phyloP scores from a whole-genome alignment of 2,888 invertebrate species.

The Drosophila dives region DNA sequence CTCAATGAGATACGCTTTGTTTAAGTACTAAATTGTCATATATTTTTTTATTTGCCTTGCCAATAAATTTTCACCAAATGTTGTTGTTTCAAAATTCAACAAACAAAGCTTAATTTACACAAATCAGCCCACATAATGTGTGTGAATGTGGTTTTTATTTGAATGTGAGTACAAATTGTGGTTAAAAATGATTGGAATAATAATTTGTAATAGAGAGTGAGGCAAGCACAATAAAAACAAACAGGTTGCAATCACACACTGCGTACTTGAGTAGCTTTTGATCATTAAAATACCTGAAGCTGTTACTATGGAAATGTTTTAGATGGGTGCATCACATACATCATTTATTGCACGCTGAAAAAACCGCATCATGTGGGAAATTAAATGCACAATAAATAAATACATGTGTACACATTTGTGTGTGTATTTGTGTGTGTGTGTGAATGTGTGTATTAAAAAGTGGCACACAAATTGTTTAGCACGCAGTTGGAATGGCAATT shows the following conservation, averaged over 20 bases:
- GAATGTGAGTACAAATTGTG: constrained; percentile 10
- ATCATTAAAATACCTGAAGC: constrained; percentile 10
- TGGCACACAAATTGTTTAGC: constrained; percentile 44
- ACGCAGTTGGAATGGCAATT: constrained; percentile 28
- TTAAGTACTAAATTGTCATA: neutral
- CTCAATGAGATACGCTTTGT: constrained; percentile 1
- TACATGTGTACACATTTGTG: neutral
- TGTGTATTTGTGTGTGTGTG: neutral
- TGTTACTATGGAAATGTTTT: neutral
- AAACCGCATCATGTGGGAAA: constrained; percentile 49
- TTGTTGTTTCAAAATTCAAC: neutral
- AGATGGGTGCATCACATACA: neutral
- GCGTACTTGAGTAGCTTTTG: neutral
- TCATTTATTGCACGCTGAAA: neutral
- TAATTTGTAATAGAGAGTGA: constrained; percentile 5
- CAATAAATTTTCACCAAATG: neutral
- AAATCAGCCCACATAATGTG: neutral
- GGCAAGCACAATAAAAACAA: neutral
- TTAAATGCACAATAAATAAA: constrained; percentile 22
- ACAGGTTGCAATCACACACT: neutral
- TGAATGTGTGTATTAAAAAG: constrained; percentile 26
- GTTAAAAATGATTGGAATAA: constrained; percentile 6
- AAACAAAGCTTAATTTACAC: neutral
- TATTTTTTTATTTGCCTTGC: neutral
- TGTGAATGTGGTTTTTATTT: neutral